Base-by-base conservation (phyloP, 1,140 invertebrate genomes). In the Holcopasites calliopsidis region DNA sequence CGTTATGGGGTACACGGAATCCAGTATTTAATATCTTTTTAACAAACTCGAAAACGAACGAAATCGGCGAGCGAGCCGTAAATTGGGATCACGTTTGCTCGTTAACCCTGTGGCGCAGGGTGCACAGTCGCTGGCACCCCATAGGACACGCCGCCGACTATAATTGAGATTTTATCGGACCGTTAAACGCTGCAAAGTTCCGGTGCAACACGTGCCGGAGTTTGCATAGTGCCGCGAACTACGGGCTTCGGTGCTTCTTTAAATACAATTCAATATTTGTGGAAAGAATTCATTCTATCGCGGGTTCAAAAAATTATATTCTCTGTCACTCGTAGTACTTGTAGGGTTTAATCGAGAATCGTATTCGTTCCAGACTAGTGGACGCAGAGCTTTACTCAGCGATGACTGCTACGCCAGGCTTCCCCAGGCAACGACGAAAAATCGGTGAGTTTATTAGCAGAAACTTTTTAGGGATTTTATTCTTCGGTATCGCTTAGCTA, bases 131-230 rank as follows among this genome's bases (percentile, higher is more conserved):
- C 31, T 11, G 49, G 55, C 65, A 47, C 42, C 73, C 76, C 81
- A 58, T 62, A 58, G 55, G 58, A 64, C 81, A 76, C 75, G 61
- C 73, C 62, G 47, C 66, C 66, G 76, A 83, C 77, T 86, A 83
- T 87, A 89, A 89, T 88, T 89, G 83, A 86, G 88, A 89, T 89
- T 88, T 88, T 89, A 88, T 88, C 87, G 62, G 71, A 13, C 57
- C 65, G 47, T 76, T 84, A 85, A 86, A 82, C 75, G 80, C 75
- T 73, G 21, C 44, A 38, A 82, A 82, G 47, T 82, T 82, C 71
- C 31, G 62, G 69, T 58, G 79, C 80, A 82, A 82, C 80, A 82
- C 80, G 79, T 81, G 80, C 80, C 58, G 54, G 57, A 77, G 79
- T 82, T 81, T 66, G 77, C 44, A 52, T 33, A 28, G 31, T 52